phyloP scores from a whole-genome alignment of 2,888 invertebrate species.

The Bursaphelenchus okinawaensis region DNA sequence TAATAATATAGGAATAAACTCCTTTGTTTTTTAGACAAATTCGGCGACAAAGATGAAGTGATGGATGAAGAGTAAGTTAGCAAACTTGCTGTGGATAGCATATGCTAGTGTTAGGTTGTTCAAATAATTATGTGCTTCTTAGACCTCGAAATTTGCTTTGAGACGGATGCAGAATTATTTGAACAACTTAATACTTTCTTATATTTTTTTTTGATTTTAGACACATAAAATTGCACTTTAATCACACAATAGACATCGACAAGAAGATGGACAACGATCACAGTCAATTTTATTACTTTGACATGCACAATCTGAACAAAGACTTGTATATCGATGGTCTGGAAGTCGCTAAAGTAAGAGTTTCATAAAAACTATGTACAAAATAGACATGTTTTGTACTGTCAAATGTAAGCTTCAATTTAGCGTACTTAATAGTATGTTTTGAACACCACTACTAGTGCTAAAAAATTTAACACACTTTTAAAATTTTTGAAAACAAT shows the following conservation, averaged over 20 bases:
- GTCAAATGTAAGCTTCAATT: background rate
- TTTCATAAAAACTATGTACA: background rate
- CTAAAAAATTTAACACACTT: too few species aligned
- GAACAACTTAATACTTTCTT: too few species aligned
- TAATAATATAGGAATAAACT: too few species aligned
- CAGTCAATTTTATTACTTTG: conserved; percentile 6
- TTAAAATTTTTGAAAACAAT: background rate
- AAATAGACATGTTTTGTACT: background rate
- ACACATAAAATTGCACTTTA: conserved; percentile 7
- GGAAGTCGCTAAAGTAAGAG: background rate
- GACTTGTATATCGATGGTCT: conserved; percentile 10
- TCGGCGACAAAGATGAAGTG: background rate
- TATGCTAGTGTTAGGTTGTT: too few species aligned
- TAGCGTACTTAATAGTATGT: background rate
- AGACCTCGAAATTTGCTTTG: too few species aligned
- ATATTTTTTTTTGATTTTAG: background rate
- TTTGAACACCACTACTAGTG: too few species aligned
- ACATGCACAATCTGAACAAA: conserved; percentile 10
- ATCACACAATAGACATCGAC: conserved; percentile 9
- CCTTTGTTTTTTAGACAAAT: background rate
- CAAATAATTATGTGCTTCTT: too few species aligned
- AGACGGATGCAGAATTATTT: too few species aligned
- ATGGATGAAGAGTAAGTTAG: background rate
- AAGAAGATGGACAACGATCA: conserved; percentile 2
- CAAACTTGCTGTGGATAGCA: too few species aligned